Percentiles rank a stretch among this genome's conserved stretches.
Conservation (phyloP, 1,140 invertebrate species). For the Glossosoma conforme region DNA sequence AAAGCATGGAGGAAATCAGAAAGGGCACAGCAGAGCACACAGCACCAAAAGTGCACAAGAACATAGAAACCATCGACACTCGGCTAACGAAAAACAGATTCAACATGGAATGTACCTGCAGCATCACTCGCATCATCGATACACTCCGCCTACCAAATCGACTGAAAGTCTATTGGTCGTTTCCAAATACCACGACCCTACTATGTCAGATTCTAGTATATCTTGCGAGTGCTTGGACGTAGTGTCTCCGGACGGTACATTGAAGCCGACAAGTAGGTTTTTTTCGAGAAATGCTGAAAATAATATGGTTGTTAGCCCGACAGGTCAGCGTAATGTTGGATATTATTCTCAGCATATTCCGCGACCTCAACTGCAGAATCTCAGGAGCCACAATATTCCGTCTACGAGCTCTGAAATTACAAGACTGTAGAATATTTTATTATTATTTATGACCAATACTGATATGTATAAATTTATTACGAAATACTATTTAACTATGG, state of each 20-base stretch:
- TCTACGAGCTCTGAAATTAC: conserved; percentile 28
- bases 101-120: conserved; percentile 47
- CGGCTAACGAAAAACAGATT: conserved; percentile 42
- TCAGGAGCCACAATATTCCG: conserved; percentile 16
- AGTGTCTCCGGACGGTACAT: conserved; percentile 33
- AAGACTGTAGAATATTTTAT: conserved; percentile 14
- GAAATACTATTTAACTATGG: no score
- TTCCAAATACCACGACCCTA: conserved; percentile 55
- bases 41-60: conserved; percentile 45
- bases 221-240: conserved; percentile 64
- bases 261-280: conserved; percentile 11
- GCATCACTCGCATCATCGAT: conserved; percentile 44
- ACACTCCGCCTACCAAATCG: conserved; percentile 60
- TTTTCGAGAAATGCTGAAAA: conserved; percentile 10
- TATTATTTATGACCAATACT: no score
- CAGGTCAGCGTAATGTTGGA: conserved; percentile 19
- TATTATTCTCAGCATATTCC: conserved; percentile 26
- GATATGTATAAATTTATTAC: no score
- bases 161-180: conserved; percentile 69
- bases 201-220: conserved; percentile 57
- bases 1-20: conserved; percentile 51
- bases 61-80: conserved; percentile 48
- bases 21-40: conserved; percentile 44
- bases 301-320: conserved; percentile 14
- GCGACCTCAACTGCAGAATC: conserved; percentile 12